Evolutionary conservation across 2,888 invertebrate species (phyloP).

Genomic region (Perizoma affinitatum): DNA sequence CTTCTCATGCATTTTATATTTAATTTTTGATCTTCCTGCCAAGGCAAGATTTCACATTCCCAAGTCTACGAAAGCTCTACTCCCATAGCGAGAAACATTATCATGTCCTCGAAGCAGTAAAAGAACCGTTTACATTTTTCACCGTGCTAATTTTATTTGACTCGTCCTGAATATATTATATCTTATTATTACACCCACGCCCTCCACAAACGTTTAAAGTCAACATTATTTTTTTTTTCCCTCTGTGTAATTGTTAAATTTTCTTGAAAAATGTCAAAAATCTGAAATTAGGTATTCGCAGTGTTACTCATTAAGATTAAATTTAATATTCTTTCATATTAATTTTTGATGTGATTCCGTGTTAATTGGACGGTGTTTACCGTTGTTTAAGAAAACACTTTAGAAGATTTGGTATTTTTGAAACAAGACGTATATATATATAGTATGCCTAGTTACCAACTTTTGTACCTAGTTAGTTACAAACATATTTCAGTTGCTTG

Average conservation of each 20-base stretch:
- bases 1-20: not conserved
- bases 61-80: slow-evolving; percentile 31
- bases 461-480: too few relatives aligned
- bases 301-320: slow-evolving; percentile 72
- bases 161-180: slow-evolving; percentile 83
- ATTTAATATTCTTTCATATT: slow-evolving; percentile 58
- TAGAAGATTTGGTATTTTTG: slow-evolving; percentile 2
- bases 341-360: slow-evolving; percentile 47
- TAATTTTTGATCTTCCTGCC: not conserved
- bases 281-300: slow-evolving; percentile 67
- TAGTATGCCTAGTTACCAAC: too few relatives aligned
- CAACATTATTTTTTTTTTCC: too few relatives aligned
- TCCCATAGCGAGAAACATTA: slow-evolving; percentile 58
- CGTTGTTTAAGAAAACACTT: slow-evolving; percentile 13
- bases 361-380: slow-evolving; percentile 42
- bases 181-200: slow-evolving; percentile 75
- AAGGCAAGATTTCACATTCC: not conserved
- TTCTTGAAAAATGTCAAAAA: slow-evolving; percentile 70
- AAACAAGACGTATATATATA: not conserved
- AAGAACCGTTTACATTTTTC: slow-evolving; percentile 82
- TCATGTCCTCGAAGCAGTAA: slow-evolving; percentile 77
- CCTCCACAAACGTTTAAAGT: slow-evolving; percentile 74
- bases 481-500: too few relatives aligned
- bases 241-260: slow-evolving; percentile 75
- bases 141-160: slow-evolving; percentile 84